phyloP scores from a whole-genome alignment of 1,140 invertebrate genomes.

The Trissolcus basalis region DNA sequence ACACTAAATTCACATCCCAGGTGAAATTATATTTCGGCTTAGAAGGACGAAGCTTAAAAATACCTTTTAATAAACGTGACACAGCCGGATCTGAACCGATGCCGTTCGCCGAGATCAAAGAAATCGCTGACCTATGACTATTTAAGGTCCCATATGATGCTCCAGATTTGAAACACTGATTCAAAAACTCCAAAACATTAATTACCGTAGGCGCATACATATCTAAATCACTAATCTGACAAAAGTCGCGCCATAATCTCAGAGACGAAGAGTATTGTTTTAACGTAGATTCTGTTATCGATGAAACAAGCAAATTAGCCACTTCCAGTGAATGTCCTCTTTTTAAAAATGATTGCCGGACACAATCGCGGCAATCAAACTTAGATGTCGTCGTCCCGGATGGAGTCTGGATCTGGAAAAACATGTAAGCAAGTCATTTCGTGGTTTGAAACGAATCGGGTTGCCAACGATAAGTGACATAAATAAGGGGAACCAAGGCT shows the following conservation, averaged over 20 bases:
- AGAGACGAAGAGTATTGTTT: constrained; percentile 60
- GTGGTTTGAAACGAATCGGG: no score
- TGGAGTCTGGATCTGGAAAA: neutral
- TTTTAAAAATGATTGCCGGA: constrained; percentile 2
- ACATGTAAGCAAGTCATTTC: no score
- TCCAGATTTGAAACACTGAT: neutral
- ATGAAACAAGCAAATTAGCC: constrained; percentile 46
- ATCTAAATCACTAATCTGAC: constrained; percentile 32
- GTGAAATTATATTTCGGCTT: no score
- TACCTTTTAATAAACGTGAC: constrained; percentile 26
- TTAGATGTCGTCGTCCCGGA: constrained; percentile 2
- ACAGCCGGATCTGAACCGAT: no score
- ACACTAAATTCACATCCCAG: no score
- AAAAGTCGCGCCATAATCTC: constrained; percentile 61
- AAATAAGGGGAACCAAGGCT: no score
- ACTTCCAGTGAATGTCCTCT: neutral
- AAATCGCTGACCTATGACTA: constrained; percentile 37
- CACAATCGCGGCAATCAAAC: constrained; percentile 12
- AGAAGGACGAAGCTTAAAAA: no score
- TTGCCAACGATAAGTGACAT: no score
- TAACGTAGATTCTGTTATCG: constrained; percentile 53
- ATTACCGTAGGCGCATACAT: constrained; percentile 38
- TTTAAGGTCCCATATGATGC: constrained; percentile 32
- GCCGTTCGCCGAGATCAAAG: constrained; percentile 14
- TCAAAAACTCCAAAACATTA: constrained; percentile 4